Evolutionary conservation across 2,888 invertebrate genomes (phyloP), one percentile per base, ranked within the genome.

Genomic region (Ptychoptera contaminata): DNA sequence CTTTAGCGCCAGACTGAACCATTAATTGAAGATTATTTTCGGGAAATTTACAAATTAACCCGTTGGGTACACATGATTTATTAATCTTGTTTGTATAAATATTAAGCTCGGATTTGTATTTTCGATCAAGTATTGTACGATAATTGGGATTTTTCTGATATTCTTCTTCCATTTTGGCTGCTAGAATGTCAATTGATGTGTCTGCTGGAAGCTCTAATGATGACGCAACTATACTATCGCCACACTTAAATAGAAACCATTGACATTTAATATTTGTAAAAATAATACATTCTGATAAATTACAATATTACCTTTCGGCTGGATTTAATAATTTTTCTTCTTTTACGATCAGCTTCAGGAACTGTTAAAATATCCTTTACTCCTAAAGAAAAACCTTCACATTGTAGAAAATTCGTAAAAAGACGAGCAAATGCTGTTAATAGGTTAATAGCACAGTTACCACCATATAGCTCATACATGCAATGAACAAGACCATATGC

Each of bases 1-100:
- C 98, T 65, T 99, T 99, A 1, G 98, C 98, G 48, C 98, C 98
- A 14, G 97, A 93, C 56, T 90, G 80, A 0, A 98, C 94, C 96
- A 99, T 97, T 53, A 98, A 65, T 61, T 97, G 96, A n/a, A 99
- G 73, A 67, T 94, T 94, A 62, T 99, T 99, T 14, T 77, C 67
- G 0, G 98, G 97, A 59, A 98, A 98, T 54, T 81, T 77, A 49
- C 81, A 79, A 8, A 90, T 66, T 37, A 99, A 70, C 2, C 96
- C 96, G 47, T 73, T 73, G 1, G 88, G 84, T 32, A 16, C 32
- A 52, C 58, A 59, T 58, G 34, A 78, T 78, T 79, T 83, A 57
- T 91, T 92, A 46, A 98, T 93, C 38, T 82, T 76, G 58, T 97
- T 93, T 42, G 92, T 94, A 54, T 79, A 82, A 5, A 76, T 71